phyloP scores from a whole-genome alignment of 2,113 vertebrate genomes.

The Tetrao urogallus region DNA sequence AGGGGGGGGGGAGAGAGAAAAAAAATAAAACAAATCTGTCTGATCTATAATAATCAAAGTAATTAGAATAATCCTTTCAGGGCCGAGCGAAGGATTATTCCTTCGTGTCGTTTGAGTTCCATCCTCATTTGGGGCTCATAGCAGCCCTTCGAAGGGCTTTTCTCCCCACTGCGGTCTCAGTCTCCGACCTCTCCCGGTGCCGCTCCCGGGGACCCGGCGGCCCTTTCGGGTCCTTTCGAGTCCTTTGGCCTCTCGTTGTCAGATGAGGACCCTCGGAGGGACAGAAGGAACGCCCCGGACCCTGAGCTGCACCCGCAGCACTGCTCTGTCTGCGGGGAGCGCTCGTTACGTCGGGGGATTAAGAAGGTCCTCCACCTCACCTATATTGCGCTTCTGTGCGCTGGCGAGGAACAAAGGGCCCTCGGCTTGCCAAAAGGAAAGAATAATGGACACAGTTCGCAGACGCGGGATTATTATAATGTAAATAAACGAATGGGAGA shows the following conservation, averaged over 20 bases:
- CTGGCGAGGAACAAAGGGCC: constrained; percentile 51
- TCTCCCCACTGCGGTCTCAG: neutral
- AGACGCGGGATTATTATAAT: constrained; percentile 35
- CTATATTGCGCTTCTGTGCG: constrained; percentile 66
- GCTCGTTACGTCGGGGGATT: constrained; percentile 82
- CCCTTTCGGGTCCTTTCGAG: no score
- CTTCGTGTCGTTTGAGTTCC: constrained; percentile 65
- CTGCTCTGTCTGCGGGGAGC: constrained; percentile 75
- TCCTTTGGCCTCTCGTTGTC: no score
- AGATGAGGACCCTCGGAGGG: constrained; percentile 76
- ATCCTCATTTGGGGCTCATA: constrained; percentile 60
- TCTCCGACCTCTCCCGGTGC: no score
- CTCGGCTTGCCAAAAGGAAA: constrained; percentile 46
- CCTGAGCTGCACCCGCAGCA: neutral
- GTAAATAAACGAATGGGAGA: constrained; percentile 49
- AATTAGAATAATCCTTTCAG: constrained; percentile 78
- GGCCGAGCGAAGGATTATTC: constrained; percentile 70
- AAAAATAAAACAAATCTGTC: constrained; percentile 14
- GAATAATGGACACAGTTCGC: constrained; percentile 48
- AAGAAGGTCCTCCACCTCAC: constrained; percentile 76
- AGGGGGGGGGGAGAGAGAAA: neutral
- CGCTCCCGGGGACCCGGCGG: no score
- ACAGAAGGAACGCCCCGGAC: constrained; percentile 43
- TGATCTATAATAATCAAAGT: constrained; percentile 78
- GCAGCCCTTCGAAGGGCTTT: constrained; percentile 52